Evolutionary conservation across 2,888 invertebrate genomes (phyloP).

Genomic region (Chrysolina americana): DNA sequence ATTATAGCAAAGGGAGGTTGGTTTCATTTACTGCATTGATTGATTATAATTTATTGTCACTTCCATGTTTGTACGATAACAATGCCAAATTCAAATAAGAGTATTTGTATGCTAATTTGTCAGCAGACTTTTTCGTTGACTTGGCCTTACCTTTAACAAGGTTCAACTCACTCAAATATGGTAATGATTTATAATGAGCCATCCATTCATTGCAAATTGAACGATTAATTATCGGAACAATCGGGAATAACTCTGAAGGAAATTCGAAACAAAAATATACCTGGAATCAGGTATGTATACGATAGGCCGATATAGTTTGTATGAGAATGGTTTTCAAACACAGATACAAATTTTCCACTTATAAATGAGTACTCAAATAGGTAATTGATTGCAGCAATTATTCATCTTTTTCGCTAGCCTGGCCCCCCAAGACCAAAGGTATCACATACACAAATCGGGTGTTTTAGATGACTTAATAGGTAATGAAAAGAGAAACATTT

Average conservation of each 20-base stretch:
- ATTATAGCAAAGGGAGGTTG: not conserved
- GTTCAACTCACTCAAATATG: slow-evolving; percentile 10
- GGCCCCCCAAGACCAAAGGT: too few relatives aligned
- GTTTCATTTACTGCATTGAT: not conserved
- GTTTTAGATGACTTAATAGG: too few relatives aligned
- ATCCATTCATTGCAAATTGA: not conserved
- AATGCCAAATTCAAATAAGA: slow-evolving; percentile 14
- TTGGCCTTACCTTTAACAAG: slow-evolving; percentile 21
- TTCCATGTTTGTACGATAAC: not conserved
- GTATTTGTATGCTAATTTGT: slow-evolving; percentile 10
- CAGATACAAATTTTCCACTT: too few relatives aligned
- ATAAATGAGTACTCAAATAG: too few relatives aligned
- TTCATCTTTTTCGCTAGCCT: too few relatives aligned
- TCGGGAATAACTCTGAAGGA: not conserved
- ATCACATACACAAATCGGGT: too few relatives aligned
- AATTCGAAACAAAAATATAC: not conserved
- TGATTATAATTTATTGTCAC: not conserved
- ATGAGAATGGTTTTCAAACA: too few relatives aligned
- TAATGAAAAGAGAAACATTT: too few relatives aligned
- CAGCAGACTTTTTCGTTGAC: not conserved
- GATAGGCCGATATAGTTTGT: too few relatives aligned
- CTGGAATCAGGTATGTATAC: not conserved
- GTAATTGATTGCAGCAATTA: too few relatives aligned
- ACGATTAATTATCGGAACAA: not conserved
- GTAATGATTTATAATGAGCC: slow-evolving; percentile 17